Conservation (phyloP, 1,140 invertebrate species). For the Ips typographus region DNA sequence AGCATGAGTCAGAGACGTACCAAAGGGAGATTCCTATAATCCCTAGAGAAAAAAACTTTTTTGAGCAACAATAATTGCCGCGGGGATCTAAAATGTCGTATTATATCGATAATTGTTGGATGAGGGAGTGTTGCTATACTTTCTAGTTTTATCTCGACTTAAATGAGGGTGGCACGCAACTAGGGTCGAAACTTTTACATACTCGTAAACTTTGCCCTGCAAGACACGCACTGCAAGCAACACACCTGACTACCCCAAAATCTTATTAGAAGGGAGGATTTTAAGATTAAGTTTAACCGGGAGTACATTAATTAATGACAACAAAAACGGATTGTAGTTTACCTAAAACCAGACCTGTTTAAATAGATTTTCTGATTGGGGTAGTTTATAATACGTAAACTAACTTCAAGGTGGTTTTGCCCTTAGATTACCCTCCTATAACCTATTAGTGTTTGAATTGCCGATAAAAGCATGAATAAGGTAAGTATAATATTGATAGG, state of each 20-base stretch:
- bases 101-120: background rate
- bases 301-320: conserved; percentile 32
- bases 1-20: conserved; percentile 1
- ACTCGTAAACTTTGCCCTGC: background rate
- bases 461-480: background rate
- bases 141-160: too few relatives aligned
- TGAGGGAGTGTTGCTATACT: too few relatives aligned
- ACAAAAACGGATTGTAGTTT: conserved; percentile 33
- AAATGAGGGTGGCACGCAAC: too few relatives aligned
- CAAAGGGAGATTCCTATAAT: background rate
- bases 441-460: background rate
- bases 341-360: conserved; percentile 27
- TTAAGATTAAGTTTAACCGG: conserved; percentile 29
- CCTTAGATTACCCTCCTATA: background rate
- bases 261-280: conserved; percentile 33
- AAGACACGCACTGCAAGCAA: conserved; percentile 8
- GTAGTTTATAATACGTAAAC: conserved; percentile 26
- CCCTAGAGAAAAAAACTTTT: background rate
- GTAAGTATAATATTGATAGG: background rate
- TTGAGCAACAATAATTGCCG: background rate
- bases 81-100: conserved; percentile 7
- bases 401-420: background rate
- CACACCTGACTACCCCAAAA: conserved; percentile 30
- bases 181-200: background rate
- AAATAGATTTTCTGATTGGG: conserved; percentile 33